Evolutionary conservation across 1,140 invertebrate genomes (phyloP), one percentile per base, ranked within the genome.

Genomic region (Sipha flava): DNA sequence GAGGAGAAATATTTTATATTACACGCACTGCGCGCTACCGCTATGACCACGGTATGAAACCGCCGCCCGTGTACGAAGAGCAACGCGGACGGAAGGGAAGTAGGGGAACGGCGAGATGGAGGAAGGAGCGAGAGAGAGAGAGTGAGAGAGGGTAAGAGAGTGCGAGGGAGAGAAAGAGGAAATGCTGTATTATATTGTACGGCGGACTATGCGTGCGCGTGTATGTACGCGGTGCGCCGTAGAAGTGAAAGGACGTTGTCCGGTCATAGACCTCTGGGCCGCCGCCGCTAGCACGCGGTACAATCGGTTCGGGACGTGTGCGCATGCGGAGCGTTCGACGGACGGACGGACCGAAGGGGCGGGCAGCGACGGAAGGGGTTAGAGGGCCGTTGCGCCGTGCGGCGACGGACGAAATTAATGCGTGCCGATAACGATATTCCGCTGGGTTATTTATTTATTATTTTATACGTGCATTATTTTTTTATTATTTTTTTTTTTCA

Each of bases 221-320:
- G 31, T 34, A 18, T 59, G 14, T 29, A 9, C 14, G 9, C 2
- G 10, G 10, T 26, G 62, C 34, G 45, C 43, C 34, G 52, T 52
- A 18, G 73, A 77, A 77, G 73, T 77, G 73, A 77, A 77, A 77
- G 73, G 73, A 77, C 73, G 73, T 77, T 59, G 73, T 77, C 73
- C 73, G 73, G 73, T 77, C 73, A 77, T 43, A 77, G 73, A 77
- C 73, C 73, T 57, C 23, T 43, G 26, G 4, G 12, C 34, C 18
- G 62, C 34, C n/a, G 43, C 26, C 47, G 29, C 72, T 10, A 49
- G 47, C 47, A 73, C 18, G n/a, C 73, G 52, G 34, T 77, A 29
- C 26, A 77, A 77, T 77, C 52, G 14, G 52, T 77, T 57, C 34
- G 31, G 72, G 49, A 40, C n/a, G 21, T 57, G 52, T 49, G 12